Conservation (phyloP, 2,113 vertebrate species). For the Macquaria ambigua region DNA sequence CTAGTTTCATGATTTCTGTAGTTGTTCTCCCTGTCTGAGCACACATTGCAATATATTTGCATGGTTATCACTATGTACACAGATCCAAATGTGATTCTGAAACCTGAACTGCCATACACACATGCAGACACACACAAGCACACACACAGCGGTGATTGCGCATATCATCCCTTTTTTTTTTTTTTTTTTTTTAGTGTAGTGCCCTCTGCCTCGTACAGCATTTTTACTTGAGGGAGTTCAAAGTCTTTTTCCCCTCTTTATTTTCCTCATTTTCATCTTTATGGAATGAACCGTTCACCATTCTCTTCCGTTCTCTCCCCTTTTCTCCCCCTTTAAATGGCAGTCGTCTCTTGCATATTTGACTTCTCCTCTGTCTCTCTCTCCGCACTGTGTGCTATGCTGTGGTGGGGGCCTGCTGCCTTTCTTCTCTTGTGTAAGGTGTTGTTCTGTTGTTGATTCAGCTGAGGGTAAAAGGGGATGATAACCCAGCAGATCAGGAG, state of each 20-base stretch:
- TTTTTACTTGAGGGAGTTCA: conserved; percentile 20
- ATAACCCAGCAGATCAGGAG: conserved; percentile 92
- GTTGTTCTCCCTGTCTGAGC: background rate
- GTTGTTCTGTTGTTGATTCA: conserved; percentile 91
- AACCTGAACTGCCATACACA: conserved; percentile 10
- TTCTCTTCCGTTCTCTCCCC: conserved; percentile 37
- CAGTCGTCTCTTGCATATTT: conserved; percentile 61
- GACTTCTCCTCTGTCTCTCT: conserved; percentile 85
- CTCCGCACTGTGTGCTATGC: conserved; percentile 79
- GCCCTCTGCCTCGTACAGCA: background rate
- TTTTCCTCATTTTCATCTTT: conserved; percentile 68
- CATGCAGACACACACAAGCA: background rate
- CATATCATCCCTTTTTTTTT: conserved; percentile 2
- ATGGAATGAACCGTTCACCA: conserved; percentile 51
- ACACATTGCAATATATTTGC: conserved; percentile 53
- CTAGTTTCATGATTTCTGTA: background rate
- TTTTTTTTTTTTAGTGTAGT: background rate
- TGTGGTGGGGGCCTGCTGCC: conserved; percentile 79
- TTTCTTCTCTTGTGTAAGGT: conserved; percentile 85
- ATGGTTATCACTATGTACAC: conserved; percentile 33
- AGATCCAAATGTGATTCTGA: conserved; percentile 33
- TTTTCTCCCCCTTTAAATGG: conserved; percentile 23
- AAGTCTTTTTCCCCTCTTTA: conserved; percentile 27
- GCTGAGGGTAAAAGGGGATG: conserved; percentile 93
- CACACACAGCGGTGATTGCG: background rate